These are phyloP conservation scores for Cydia splendana DNA, from an alignment of 1,140 invertebrate genomes.

Conservation along the genomic window DNA sequence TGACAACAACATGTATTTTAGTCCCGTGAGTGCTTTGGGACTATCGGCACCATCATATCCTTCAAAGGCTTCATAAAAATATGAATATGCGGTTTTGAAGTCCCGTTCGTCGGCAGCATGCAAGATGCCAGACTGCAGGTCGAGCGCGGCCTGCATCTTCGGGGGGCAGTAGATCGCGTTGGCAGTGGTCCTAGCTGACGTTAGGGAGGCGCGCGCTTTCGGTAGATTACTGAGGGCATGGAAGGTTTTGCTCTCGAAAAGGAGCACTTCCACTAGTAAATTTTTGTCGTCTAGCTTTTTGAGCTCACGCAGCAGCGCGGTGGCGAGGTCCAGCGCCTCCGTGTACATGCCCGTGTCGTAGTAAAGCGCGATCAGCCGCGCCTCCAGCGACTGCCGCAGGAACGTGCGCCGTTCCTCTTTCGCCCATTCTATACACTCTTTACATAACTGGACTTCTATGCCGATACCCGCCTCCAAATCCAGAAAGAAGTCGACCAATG, in stretches of 20 bases:
- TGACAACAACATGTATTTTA: constrained; percentile 99
- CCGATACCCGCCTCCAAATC: constrained; percentile 97
- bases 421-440: constrained; percentile 99
- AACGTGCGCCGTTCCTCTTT: constrained; percentile 98
- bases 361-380: constrained; percentile 95
- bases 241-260: constrained; percentile 99
- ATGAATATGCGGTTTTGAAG: constrained; percentile 99
- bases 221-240: constrained; percentile 98
- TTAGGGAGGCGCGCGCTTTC: constrained; percentile 97
- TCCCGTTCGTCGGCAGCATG: constrained; percentile 99
- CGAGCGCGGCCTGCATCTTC: constrained; percentile 97
- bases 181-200: constrained; percentile 98
- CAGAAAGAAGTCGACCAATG: constrained; percentile 97
- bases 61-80: constrained; percentile 99
- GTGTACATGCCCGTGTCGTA: constrained; percentile 95
- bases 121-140: constrained; percentile 98
- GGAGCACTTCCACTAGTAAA: constrained; percentile 96
- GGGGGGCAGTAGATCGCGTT: constrained; percentile 99
- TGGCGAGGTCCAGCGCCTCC: constrained; percentile 91
- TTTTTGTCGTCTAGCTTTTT: constrained; percentile 99
- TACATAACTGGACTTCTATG: constrained; percentile 93
- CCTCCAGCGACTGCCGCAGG: constrained; percentile 96
- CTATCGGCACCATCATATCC: constrained; percentile 98
- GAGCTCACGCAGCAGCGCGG: constrained; percentile 93
- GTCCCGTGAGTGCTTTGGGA: constrained; percentile 93